Evolutionary conservation across 2,113 vertebrate species (phyloP).

Genomic region (Rhagologus leucostigma): DNA sequence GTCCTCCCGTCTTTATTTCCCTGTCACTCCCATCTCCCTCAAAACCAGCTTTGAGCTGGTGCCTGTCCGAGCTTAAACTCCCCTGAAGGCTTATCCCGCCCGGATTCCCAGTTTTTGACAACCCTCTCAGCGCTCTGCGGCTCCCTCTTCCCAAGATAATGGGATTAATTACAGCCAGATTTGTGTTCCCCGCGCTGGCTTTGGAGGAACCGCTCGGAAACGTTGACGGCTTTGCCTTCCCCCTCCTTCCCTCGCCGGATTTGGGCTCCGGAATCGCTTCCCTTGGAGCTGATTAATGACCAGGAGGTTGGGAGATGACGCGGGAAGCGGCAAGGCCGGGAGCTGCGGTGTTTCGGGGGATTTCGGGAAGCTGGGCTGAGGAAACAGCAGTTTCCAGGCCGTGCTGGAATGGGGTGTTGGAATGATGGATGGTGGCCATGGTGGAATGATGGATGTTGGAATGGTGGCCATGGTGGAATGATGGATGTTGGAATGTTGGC

Average conservation of each 20-base stretch:
- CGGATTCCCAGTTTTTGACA: neutral
- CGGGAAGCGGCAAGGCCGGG: accelerated
- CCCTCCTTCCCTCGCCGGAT: accelerated
- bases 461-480: too few relatives aligned
- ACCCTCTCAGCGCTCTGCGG: accelerated
- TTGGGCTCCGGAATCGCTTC: neutral
- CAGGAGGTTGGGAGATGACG: neutral
- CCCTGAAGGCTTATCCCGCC: neutral
- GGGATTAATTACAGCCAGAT: constrained; percentile 40
- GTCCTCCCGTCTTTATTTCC: neutral
- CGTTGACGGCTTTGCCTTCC: accelerated
- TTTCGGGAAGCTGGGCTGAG: neutral
- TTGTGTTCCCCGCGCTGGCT: neutral
- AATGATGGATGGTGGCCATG: neutral
- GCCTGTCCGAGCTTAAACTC: neutral
- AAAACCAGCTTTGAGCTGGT: neutral
- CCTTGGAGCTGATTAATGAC: neutral
- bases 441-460: too few relatives aligned
- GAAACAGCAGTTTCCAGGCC: neutral
- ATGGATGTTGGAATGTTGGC: accelerated
- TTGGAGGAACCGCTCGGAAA: neutral
- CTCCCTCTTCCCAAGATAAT: neutral
- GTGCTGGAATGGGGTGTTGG: accelerated
- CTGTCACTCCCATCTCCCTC: neutral
- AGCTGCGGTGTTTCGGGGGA: neutral